phyloP scores from a whole-genome alignment of 2,797 vertebrate genomes.

The Pygocentrus nattereri region DNA sequence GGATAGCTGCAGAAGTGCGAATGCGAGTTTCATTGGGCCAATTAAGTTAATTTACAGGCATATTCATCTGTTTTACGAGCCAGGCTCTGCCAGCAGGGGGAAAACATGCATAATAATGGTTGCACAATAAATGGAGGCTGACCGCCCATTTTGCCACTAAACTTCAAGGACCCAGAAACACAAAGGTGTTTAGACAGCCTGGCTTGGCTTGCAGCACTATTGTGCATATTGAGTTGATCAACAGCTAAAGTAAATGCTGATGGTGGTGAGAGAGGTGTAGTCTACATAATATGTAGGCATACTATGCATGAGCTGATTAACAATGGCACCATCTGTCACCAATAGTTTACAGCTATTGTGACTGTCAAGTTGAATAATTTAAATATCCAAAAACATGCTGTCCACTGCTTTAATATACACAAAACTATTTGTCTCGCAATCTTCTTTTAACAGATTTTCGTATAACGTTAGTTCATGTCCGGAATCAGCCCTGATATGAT shows the following conservation, averaged over 20 bases:
- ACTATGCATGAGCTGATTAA: no score
- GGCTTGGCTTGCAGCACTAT: background rate
- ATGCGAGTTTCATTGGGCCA: conserved; percentile 32
- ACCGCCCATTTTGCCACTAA: conserved; percentile 29
- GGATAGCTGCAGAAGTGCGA: background rate
- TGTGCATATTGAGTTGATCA: background rate
- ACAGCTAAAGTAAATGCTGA: background rate
- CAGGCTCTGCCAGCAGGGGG: conserved; percentile 25
- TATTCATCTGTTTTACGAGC: conserved; percentile 45
- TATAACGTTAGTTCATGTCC: no score
- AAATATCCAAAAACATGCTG: no score
- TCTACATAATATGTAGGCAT: background rate
- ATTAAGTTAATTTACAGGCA: conserved; percentile 47
- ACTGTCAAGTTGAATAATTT: no score
- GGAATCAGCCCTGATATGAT: no score
- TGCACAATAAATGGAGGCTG: conserved; percentile 31
- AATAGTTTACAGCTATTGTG: no score
- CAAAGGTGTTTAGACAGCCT: conserved; percentile 1
- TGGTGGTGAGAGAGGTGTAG: background rate
- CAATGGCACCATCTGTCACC: no score
- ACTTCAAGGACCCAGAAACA: conserved; percentile 25
- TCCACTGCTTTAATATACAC: no score
- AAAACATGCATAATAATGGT: conserved; percentile 28
- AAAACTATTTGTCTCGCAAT: no score
- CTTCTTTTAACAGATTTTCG: no score